These are phyloP conservation scores for Burhinus bistriatus DNA, from an alignment of 2,113 vertebrate species.

Conservation along the genomic window DNA sequence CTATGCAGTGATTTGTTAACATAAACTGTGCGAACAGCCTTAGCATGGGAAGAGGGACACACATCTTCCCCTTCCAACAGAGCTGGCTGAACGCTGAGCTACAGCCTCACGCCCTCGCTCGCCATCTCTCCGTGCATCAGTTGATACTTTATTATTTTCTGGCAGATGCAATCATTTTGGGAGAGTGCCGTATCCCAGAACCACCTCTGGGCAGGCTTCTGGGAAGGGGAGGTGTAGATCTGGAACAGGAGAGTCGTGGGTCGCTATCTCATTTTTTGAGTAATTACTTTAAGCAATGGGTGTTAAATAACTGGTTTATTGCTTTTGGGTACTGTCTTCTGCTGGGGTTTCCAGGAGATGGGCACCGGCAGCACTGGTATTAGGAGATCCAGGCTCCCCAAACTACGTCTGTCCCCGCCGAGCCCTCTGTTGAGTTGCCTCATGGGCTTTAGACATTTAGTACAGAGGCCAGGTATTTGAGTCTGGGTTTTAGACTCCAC, in stretches of 20 bases:
- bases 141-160: neutral
- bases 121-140: neutral
- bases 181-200: neutral
- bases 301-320: neutral
- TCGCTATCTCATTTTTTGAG: neutral
- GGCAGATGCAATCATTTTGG: neutral
- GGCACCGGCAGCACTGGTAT: no score
- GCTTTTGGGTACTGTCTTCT: neutral
- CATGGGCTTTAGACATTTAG: no score
- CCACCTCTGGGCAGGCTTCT: neutral
- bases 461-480: no score
- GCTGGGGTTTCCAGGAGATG: neutral
- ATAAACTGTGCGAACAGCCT: no score
- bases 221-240: neutral
- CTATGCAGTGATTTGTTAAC: no score
- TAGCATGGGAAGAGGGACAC: neutral
- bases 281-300: neutral
- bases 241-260: neutral
- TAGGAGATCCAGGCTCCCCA: neutral
- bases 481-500: neutral
- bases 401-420: accelerated
- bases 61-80: neutral
- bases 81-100: neutral
- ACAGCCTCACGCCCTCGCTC: neutral
- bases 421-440: neutral